These are phyloP conservation scores for Psephotus haematonotus DNA, from an alignment of 2,113 vertebrate genomes.

Conservation along the genomic window DNA sequence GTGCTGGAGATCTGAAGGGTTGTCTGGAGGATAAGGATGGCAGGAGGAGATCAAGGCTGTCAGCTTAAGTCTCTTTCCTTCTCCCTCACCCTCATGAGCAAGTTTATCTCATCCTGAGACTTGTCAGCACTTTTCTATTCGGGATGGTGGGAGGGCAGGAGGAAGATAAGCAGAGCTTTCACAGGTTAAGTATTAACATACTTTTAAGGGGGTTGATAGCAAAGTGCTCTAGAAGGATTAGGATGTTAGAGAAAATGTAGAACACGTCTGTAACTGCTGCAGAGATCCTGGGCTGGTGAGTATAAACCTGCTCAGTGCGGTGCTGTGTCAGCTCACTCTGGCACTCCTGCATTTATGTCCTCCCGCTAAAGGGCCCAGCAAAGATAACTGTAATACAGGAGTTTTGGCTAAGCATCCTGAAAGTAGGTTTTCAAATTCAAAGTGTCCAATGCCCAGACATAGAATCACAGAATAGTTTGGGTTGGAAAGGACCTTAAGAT, in stretches of 20 bases:
- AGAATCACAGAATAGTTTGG: background rate
- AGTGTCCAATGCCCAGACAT: background rate
- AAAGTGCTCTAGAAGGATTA: conserved; percentile 11
- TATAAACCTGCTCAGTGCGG: background rate
- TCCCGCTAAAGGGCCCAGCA: background rate
- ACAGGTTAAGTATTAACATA: conserved; percentile 30
- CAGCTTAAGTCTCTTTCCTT: conserved; percentile 36
- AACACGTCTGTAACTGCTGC: background rate
- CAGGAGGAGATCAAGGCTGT: conserved; percentile 23
- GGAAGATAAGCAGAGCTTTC: conserved; percentile 33
- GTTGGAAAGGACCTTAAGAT: background rate
- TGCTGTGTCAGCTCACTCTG: background rate
- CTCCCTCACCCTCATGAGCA: background rate
- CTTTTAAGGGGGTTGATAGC: background rate
- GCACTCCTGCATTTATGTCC: background rate
- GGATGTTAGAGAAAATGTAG: background rate
- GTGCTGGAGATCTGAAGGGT: background rate
- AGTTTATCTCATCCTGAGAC: conserved; percentile 48
- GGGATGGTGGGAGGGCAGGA: conserved; percentile 25
- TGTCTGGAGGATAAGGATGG: background rate
- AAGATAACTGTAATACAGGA: background rate
- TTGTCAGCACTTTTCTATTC: conserved; percentile 48
- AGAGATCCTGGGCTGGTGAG: background rate
- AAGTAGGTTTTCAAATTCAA: background rate
- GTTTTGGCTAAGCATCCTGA: background rate